Percentiles rank a stretch among this genome's conserved stretches.
Evolutionary conservation across 2,888 invertebrate genomes (phyloP).

Genomic region (Monoplex corrugatus): DNA sequence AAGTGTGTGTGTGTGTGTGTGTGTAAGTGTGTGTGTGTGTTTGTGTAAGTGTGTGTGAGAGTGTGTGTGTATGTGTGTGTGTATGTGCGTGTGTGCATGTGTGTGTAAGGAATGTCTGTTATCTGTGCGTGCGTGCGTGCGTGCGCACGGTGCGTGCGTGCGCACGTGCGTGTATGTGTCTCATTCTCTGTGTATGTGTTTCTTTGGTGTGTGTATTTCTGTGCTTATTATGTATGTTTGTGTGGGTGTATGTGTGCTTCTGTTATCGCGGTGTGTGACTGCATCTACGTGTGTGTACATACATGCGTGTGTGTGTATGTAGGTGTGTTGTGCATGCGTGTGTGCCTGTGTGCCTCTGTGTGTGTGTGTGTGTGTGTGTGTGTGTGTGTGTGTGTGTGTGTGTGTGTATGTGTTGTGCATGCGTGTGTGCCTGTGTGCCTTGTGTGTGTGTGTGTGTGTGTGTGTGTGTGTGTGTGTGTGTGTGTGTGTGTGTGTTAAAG

Average conservation of each 20-base stretch:
- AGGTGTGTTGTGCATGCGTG: neutral
- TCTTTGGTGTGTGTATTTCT: no score
- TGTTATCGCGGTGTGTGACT: neutral
- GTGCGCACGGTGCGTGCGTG: neutral
- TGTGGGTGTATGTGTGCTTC: constrained; percentile 10
- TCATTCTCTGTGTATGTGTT: no score
- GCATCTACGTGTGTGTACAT: neutral
- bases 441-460: constrained; percentile 1
- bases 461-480: constrained; percentile 17
- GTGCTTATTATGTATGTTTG: neutral
- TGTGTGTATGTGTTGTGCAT: neutral
- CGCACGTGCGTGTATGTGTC: neutral
- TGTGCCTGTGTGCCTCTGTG: neutral
- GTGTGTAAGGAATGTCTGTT: no score
- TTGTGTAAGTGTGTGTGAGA: neutral
- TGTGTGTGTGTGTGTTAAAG: neutral
- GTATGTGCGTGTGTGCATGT: neutral
- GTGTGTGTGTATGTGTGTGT: constrained; percentile 4
- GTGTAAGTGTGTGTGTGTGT: neutral
- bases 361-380: constrained; percentile 3
- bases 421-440: neutral
- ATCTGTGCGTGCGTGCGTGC: neutral
- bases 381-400: neutral
- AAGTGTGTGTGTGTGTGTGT: neutral
- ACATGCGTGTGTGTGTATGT: constrained; percentile 3